Conservation (phyloP, 2,113 vertebrate species). For the Xenopus tropicalis region DNA sequence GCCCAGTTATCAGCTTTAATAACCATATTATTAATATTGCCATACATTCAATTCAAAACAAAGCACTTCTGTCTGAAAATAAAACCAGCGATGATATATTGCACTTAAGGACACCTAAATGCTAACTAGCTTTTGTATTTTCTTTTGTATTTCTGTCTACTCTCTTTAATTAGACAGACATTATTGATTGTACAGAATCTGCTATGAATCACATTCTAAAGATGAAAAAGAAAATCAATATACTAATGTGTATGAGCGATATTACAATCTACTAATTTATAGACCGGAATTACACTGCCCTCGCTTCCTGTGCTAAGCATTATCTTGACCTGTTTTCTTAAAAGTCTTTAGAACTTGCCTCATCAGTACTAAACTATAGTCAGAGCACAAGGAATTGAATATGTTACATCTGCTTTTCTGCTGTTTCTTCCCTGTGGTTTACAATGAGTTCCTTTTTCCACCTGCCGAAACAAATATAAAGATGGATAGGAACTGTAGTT, state of each 20-base stretch:
- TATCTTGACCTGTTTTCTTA: constrained; percentile 1
- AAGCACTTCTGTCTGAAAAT: constrained; percentile 8
- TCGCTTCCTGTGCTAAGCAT: constrained; percentile 21
- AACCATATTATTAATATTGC: neutral
- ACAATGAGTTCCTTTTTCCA: no score
- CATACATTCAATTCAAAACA: constrained; percentile 1
- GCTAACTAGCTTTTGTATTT: constrained; percentile 2
- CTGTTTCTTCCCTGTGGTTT: no score
- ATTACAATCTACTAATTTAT: constrained; percentile 30
- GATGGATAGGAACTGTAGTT: no score
- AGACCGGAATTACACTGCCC: constrained; percentile 16
- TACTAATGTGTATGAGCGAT: constrained; percentile 22
- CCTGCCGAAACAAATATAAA: no score
- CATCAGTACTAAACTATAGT: no score
- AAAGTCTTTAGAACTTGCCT: no score
- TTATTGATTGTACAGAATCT: constrained; percentile 37
- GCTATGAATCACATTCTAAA: constrained; percentile 38
- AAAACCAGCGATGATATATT: constrained; percentile 11
- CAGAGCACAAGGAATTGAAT: no score
- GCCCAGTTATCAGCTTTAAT: no score
- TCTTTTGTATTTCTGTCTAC: constrained; percentile 9
- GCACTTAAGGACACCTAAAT: neutral
- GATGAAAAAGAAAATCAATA: constrained; percentile 36
- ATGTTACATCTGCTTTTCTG: no score
- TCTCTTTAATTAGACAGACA: constrained; percentile 33